Evolutionary conservation across 2,797 vertebrate genomes (phyloP).

Genomic region (Enoplosus armatus): DNA sequence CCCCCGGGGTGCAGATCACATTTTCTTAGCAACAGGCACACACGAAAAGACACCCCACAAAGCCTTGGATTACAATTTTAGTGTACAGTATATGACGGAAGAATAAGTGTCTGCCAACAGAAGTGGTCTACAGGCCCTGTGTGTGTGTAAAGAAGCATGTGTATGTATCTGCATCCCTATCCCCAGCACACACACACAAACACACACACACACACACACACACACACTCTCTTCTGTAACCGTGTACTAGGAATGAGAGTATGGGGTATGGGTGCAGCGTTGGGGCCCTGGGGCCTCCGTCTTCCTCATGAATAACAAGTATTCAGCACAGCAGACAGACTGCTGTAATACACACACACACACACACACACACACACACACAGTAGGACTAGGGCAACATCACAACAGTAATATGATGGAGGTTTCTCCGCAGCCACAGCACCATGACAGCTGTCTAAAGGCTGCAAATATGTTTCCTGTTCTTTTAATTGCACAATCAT

Average conservation of each 20-base stretch:
- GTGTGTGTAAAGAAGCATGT: slow-evolving; percentile 10
- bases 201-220: slow-evolving; percentile 15
- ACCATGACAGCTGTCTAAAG: neutral
- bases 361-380: slow-evolving; percentile 15
- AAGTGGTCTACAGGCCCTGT: neutral
- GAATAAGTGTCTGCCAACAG: slow-evolving; percentile 9
- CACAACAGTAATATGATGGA: neutral
- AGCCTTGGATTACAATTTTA: slow-evolving; percentile 4
- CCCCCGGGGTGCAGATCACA: slow-evolving; percentile 14
- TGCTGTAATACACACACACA: slow-evolving; percentile 26
- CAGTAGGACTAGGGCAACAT: neutral
- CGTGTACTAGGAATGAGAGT: slow-evolving; percentile 70
- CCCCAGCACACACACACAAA: slow-evolving; percentile 21
- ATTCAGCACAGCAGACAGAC: slow-evolving; percentile 77
- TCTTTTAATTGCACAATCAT: neutral
- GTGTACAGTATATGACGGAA: slow-evolving; percentile 20
- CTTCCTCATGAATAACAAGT: slow-evolving; percentile 79
- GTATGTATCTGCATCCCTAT: slow-evolving; percentile 23
- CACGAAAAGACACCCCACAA: neutral
- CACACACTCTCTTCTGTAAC: slow-evolving; percentile 39
- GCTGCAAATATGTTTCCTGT: neutral
- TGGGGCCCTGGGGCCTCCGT: slow-evolving; percentile 67
- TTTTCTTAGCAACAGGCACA: slow-evolving; percentile 19
- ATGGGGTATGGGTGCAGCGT: slow-evolving; percentile 74
- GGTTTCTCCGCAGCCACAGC: neutral